These are phyloP conservation scores for Podarcis cretensis DNA, from an alignment of 2,113 vertebrate genomes.

Conservation along the genomic window DNA sequence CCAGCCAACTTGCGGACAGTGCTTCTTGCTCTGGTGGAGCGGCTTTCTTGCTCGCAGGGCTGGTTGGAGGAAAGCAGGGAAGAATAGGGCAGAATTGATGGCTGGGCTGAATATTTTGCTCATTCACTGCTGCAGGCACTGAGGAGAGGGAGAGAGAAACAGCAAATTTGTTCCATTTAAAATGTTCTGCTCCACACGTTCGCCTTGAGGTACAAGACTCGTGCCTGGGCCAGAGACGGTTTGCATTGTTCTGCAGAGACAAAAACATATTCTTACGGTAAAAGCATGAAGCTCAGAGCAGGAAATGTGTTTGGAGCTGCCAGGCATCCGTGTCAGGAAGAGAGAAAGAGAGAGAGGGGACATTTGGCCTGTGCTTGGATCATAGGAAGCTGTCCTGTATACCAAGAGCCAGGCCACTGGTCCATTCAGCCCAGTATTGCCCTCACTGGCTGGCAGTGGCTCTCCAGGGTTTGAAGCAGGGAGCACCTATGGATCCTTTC, in stretches of 20 bases:
- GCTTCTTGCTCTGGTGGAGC: not conserved
- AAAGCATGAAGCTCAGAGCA: not conserved
- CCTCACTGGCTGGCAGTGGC: not conserved
- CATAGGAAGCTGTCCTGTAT: not conserved
- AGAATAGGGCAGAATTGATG: no score
- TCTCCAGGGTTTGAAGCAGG: no score
- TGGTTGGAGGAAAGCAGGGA: not conserved
- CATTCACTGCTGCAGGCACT: not conserved
- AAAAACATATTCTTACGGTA: not conserved
- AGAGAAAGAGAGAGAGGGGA: no score
- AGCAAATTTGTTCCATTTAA: slow-evolving; percentile 27
- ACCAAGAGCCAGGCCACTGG: no score
- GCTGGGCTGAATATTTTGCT: not conserved
- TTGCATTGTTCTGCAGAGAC: not conserved
- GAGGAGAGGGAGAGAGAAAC: not conserved
- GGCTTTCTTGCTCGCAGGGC: not conserved
- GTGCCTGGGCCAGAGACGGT: not conserved
- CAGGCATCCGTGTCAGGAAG: not conserved
- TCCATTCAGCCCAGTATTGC: not conserved
- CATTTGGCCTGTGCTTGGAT: not conserved
- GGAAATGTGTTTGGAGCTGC: not conserved
- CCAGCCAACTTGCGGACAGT: not conserved
- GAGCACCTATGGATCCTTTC: no score
- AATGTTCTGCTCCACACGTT: slow-evolving; percentile 13
- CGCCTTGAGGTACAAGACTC: not conserved